These are phyloP conservation scores for Yoshiicerus persimilis DNA, from an alignment of 1,140 invertebrate genomes.

Conservation along the genomic window DNA sequence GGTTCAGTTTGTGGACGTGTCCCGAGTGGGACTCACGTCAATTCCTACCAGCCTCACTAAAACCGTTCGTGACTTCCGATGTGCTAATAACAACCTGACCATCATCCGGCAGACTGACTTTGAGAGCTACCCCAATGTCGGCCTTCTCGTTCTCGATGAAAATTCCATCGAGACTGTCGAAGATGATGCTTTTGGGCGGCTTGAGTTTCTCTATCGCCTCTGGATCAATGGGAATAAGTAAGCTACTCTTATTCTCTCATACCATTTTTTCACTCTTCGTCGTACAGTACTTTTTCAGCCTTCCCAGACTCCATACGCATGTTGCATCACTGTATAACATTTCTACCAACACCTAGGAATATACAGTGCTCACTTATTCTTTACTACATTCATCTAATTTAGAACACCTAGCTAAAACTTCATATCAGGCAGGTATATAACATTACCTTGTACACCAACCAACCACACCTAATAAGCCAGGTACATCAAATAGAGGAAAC, in stretches of 20 bases:
- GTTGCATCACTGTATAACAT: neutral
- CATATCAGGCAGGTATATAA: no score
- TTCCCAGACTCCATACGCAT: neutral
- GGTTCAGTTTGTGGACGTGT: slow-evolving; percentile 77
- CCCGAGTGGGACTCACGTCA: slow-evolving; percentile 72
- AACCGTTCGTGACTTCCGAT: slow-evolving; percentile 74
- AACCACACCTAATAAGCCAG: neutral
- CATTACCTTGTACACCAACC: no score
- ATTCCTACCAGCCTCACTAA: slow-evolving; percentile 81
- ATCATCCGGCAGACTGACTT: slow-evolving; percentile 79
- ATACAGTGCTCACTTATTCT: neutral
- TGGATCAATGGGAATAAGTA: slow-evolving; percentile 74
- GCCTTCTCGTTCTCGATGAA: slow-evolving; percentile 75
- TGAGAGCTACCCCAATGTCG: slow-evolving; percentile 82
- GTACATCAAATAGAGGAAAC: neutral
- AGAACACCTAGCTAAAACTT: neutral
- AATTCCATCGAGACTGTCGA: slow-evolving; percentile 76
- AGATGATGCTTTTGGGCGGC: slow-evolving; percentile 79
- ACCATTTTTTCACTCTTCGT: neutral
- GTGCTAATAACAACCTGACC: slow-evolving; percentile 74
- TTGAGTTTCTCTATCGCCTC: slow-evolving; percentile 75
- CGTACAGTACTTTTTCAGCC: neutral
- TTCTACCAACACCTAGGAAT: neutral
- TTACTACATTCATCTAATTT: neutral
- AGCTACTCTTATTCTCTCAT: neutral